Percentiles rank a stretch among this genome's conserved stretches.
Conservation (phyloP, 37 sponge, comb jelly and placozoan species). For the Theonella swinhoei region DNA sequence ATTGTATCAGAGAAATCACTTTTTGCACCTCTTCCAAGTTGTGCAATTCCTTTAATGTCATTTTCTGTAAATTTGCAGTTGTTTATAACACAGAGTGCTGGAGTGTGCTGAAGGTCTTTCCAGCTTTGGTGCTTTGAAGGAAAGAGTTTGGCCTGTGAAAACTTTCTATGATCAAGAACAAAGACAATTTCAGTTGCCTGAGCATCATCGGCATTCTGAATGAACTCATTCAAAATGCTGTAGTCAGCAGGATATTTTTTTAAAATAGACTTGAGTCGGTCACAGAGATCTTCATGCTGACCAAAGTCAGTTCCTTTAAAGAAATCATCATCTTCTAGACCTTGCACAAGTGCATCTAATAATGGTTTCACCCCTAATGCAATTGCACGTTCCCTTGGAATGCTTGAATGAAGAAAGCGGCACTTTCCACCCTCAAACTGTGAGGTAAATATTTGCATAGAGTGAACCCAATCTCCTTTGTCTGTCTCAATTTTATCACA, state of each 20-base stretch:
- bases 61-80: constrained; percentile 68
- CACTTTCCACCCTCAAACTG: constrained; percentile 5
- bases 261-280: constrained; percentile 65
- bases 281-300: constrained; percentile 76
- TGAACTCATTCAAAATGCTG: constrained; percentile 74
- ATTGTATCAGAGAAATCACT: constrained; percentile 51
- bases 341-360: constrained; percentile 35
- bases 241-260: constrained; percentile 63
- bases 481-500: constrained; percentile 21
- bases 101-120: constrained; percentile 50
- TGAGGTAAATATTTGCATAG: not conserved
- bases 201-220: constrained; percentile 90
- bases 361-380: constrained; percentile 36
- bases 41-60: constrained; percentile 73
- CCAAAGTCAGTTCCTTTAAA: constrained; percentile 73
- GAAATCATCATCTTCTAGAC: constrained; percentile 38
- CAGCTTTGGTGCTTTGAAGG: constrained; percentile 41
- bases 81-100: constrained; percentile 74
- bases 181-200: constrained; percentile 71
- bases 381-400: constrained; percentile 26
- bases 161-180: constrained; percentile 52
- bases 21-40: constrained; percentile 82
- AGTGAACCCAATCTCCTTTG: constrained; percentile 16
- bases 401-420: constrained; percentile 24
- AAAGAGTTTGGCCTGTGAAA: constrained; percentile 22